phyloP scores from a whole-genome alignment of 2,797 vertebrate species.

The Lateolabrax maculatus region DNA sequence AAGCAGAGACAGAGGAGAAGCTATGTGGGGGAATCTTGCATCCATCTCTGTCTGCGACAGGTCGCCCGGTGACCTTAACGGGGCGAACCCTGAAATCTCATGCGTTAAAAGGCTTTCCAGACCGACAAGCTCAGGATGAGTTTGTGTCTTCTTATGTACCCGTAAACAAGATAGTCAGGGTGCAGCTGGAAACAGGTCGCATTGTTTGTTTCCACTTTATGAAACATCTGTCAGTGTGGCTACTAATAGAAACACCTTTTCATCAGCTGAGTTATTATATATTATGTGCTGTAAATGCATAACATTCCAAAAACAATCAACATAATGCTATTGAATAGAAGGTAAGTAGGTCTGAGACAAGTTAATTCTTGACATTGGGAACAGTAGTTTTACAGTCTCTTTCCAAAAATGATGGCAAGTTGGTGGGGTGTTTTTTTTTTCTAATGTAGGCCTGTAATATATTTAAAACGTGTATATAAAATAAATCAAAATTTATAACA shows the following conservation, averaged over 20 bases:
- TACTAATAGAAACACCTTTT: not conserved
- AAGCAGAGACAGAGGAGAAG: conserved; percentile 17
- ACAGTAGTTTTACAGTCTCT: no score
- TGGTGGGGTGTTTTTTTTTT: no score
- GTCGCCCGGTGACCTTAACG: conserved; percentile 29
- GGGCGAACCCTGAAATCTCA: not conserved
- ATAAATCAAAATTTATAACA: no score
- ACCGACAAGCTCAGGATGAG: not conserved
- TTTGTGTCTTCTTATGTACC: not conserved
- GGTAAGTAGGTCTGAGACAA: no score
- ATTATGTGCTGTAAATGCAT: not conserved
- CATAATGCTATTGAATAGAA: not conserved
- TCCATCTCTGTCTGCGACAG: conserved; percentile 42
- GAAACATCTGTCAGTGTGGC: not conserved
- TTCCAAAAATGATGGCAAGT: no score
- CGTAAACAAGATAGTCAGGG: not conserved
- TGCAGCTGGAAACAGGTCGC: no score
- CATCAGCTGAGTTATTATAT: not conserved
- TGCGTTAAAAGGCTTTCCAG: not conserved
- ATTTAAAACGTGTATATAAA: no score
- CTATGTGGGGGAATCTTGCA: conserved; percentile 19
- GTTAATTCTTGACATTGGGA: not conserved
- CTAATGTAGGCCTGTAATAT: no score
- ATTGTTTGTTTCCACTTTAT: not conserved
- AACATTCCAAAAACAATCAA: not conserved